Evolutionary conservation across 2,797 vertebrate species (phyloP), one percentile per base, ranked within the genome.

Genomic region (Eupleurogrammus muticus): DNA sequence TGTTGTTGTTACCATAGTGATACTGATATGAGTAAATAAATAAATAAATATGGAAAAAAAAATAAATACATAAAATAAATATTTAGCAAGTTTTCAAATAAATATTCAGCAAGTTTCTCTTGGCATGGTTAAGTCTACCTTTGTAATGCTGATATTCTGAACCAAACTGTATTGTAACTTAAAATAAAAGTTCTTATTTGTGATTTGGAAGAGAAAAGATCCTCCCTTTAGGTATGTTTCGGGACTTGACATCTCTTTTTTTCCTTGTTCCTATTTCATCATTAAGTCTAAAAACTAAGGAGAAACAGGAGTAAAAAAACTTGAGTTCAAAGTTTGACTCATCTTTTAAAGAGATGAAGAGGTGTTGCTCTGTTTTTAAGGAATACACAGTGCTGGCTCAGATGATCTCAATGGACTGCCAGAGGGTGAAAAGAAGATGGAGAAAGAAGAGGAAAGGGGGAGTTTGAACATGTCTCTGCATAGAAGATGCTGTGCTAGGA

Each of bases 1-100:
- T 80, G 58, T 51, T 66, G 35, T 51, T 62, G 62, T 81, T 59
- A 23, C 55, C 63, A 77, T 63, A 24, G 48, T 65, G 59, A 79
- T 59, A 51, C 75, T 67, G 69, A 75, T 61, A 56, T 77, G 80
- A 72, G 75, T 75, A 77, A 87, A 92, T 93, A 91, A 92, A 94
- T 94, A 93, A 92, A 93, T 94, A 93, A 87, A 91, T 92, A n/a
- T n/a, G n/a, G n/a, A 92, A 57, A 92, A 93, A 92, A 80, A 84
- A 94, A 94, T 93, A 94, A 93, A 94, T 94, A 94, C 89, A 94
- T 94, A 93, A 93, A 94, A 94, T 94, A 93, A 93, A 94, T 95
- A 93, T 76, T 54, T 81, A n/a, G n/a, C n/a, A n/a, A n/a, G n/a
- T 57, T 50, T 54, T 65, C 66, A 81, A 88, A 94, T 92, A 94